phyloP scores from a whole-genome alignment of 2,888 invertebrate genomes.

The Neoaliturus tenellus region DNA sequence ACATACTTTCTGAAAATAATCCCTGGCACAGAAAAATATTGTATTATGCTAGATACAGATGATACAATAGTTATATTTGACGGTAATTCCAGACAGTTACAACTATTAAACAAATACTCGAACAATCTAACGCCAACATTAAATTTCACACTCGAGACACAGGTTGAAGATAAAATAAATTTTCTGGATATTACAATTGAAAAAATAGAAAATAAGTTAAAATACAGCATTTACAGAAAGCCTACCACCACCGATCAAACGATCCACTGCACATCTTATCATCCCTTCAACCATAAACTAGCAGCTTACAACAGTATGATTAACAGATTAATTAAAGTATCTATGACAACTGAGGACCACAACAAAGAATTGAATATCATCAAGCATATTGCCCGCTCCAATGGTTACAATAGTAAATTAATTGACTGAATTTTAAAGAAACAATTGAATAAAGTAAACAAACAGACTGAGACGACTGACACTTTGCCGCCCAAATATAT shows the following conservation, averaged over 20 bases:
- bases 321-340: no score
- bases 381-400: no score
- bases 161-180: not conserved
- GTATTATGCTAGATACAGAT: not conserved
- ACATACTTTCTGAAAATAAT: not conserved
- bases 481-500: no score
- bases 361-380: no score
- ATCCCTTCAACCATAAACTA: not conserved
- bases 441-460: no score
- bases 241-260: not conserved
- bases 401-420: no score
- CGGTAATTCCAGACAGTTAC: not conserved
- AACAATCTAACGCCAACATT: not conserved
- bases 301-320: not conserved
- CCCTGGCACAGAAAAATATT: not conserved
- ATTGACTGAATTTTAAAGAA: no score
- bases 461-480: no score
- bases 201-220: not conserved
- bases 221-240: not conserved
- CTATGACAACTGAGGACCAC: no score
- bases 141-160: slow-evolving; percentile 2
- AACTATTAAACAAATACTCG: slow-evolving; percentile 28
- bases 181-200: not conserved
- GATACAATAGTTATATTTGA: not conserved
- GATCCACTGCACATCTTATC: not conserved